Percentiles rank a stretch among this genome's conserved stretches.
These are phyloP conservation scores for Phyllopteryx taeniolatus DNA, from an alignment of 2,113 vertebrate genomes.

Conservation along the genomic window DNA sequence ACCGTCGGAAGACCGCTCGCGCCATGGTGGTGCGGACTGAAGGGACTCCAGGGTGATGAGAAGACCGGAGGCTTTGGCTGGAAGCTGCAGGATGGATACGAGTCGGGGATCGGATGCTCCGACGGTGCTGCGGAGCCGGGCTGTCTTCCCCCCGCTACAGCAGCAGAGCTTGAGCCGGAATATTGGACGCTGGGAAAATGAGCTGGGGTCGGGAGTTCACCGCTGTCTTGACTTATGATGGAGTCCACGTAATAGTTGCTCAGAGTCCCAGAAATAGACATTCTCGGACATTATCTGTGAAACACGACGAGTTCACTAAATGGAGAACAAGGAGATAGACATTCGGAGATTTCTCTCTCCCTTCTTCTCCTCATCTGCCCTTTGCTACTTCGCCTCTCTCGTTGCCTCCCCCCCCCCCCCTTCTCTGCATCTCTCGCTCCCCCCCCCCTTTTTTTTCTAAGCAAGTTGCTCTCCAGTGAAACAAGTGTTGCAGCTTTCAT, in stretches of 20 bases:
- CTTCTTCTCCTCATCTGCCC: constrained; percentile 40
- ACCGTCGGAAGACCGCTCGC: constrained; percentile 82
- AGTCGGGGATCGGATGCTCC: constrained; percentile 83
- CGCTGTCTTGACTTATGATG: constrained; percentile 96
- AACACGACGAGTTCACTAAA: constrained; percentile 77
- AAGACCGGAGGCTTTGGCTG: constrained; percentile 94
- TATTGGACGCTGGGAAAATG: constrained; percentile 88
- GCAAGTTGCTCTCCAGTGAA: constrained; percentile 77
- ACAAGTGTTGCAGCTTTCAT: constrained; percentile 76
- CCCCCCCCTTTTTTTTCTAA: constrained; percentile 50
- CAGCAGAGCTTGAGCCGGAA: constrained; percentile 73
- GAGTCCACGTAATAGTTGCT: constrained; percentile 99
- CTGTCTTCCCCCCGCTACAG: constrained; percentile 43
- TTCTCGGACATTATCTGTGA: constrained; percentile 94
- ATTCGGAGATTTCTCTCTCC: constrained; percentile 69
- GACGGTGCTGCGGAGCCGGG: constrained; percentile 63
- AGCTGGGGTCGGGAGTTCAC: constrained; percentile 82
- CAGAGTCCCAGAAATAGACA: constrained; percentile 98
- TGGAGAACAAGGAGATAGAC: constrained; percentile 76
- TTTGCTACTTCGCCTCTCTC: constrained; percentile 40
- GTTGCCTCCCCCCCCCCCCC: constrained; percentile 14
- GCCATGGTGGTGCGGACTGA: constrained; percentile 81
- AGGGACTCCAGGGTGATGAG: constrained; percentile 91
- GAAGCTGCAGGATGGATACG: constrained; percentile 92
- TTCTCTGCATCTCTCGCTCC: constrained; percentile 14